Evolutionary conservation across 2,797 vertebrate genomes (phyloP).

Genomic region (Spondyliosoma cantharus): DNA sequence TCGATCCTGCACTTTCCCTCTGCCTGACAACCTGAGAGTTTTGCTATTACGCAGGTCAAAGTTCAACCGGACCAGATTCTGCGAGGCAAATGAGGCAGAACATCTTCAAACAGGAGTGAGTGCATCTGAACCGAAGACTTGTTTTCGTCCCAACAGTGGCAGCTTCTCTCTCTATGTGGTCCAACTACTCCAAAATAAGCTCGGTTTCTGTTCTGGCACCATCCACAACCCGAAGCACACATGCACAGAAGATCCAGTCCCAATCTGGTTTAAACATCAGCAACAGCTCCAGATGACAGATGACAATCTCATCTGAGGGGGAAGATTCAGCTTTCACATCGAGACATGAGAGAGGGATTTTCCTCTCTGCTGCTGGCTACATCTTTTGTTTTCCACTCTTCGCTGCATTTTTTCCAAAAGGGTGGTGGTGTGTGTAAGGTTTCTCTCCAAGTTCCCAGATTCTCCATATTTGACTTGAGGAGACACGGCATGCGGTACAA

Average conservation of each 20-base stretch:
- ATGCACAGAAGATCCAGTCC: slow-evolving; percentile 22
- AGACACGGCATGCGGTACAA: not conserved
- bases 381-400: slow-evolving; percentile 54
- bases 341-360: slow-evolving; percentile 49
- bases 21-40: not conserved
- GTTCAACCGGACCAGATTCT: slow-evolving; percentile 20
- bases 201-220: not conserved
- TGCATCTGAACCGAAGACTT: not conserved
- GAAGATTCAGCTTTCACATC: slow-evolving; percentile 49
- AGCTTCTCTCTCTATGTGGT: not conserved
- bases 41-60: not conserved
- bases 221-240: slow-evolving; percentile 4
- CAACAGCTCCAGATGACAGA: slow-evolving; percentile 38
- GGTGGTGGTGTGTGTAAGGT: slow-evolving; percentile 31
- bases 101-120: not conserved
- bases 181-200: not conserved
- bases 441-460: slow-evolving; percentile 40
- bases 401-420: slow-evolving; percentile 40
- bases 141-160: not conserved
- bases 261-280: slow-evolving; percentile 56
- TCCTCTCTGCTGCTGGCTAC: slow-evolving; percentile 45
- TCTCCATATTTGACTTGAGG: slow-evolving; percentile 19
- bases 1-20: not conserved
- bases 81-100: slow-evolving; percentile 8
- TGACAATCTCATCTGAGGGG: slow-evolving; percentile 37